These are phyloP conservation scores for Cataglyphis hispanica DNA, from an alignment of 1,140 invertebrate species.

Conservation along the genomic window DNA sequence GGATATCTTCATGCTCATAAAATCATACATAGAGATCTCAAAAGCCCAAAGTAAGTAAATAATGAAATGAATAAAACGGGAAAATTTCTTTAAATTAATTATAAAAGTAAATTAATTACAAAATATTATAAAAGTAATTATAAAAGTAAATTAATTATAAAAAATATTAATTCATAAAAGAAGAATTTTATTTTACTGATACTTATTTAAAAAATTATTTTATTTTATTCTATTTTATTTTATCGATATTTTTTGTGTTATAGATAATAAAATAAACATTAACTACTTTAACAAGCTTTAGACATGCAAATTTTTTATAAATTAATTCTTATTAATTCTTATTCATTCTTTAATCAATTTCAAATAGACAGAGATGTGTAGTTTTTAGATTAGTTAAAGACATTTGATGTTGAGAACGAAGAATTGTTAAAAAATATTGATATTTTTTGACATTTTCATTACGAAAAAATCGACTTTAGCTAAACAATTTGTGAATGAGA, in stretches of 20 bases:
- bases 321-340: neutral
- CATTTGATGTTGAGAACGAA: neutral
- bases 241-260: neutral
- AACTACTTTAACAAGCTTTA: neutral
- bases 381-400: neutral
- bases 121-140: too few relatives aligned
- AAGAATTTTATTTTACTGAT: neutral
- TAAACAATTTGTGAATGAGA: neutral
- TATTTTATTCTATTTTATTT: neutral
- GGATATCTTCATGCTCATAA: slow-evolving; percentile 98
- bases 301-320: neutral
- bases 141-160: neutral
- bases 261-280: neutral
- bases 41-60: slow-evolving; percentile 96
- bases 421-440: too few relatives aligned
- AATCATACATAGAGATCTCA: slow-evolving; percentile 99
- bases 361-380: neutral
- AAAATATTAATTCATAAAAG: too few relatives aligned
- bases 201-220: neutral
- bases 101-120: neutral
- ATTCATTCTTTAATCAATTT: neutral
- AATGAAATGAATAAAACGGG: neutral
- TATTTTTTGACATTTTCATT: neutral
- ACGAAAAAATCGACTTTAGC: neutral
- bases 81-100: neutral